These are phyloP conservation scores for Geotrypetes seraphini DNA, from an alignment of 2,797 vertebrate species.

Conservation along the genomic window DNA sequence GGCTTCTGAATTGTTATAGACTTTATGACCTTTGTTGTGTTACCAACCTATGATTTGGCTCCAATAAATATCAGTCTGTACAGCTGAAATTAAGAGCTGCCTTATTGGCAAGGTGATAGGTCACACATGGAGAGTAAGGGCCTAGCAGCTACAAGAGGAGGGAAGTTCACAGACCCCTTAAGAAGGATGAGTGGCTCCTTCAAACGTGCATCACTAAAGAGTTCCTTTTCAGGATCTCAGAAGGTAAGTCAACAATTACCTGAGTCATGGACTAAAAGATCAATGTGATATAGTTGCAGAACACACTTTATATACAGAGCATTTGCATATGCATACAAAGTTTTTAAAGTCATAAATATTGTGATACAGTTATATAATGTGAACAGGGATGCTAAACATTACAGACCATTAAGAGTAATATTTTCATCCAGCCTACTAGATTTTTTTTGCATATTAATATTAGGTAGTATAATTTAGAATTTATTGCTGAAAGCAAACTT, in stretches of 20 bases:
- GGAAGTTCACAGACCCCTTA: slow-evolving; percentile 36
- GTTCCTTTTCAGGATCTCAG: slow-evolving; percentile 79
- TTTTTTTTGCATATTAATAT: too few relatives aligned
- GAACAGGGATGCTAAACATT: too few relatives aligned
- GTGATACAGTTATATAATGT: too few relatives aligned
- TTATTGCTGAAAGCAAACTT: too few relatives aligned
- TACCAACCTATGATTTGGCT: slow-evolving; percentile 10
- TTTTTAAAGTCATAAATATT: too few relatives aligned
- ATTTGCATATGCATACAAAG: too few relatives aligned
- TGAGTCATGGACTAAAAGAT: neutral
- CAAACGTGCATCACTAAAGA: slow-evolving; percentile 80
- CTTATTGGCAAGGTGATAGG: slow-evolving; percentile 7
- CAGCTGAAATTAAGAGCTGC: slow-evolving; percentile 10
- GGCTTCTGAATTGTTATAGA: slow-evolving; percentile 5
- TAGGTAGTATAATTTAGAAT: too few relatives aligned
- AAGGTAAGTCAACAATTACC: slow-evolving; percentile 66
- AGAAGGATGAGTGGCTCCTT: slow-evolving; percentile 62
- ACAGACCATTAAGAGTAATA: too few relatives aligned
- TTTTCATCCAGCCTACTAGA: too few relatives aligned
- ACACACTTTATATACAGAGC: too few relatives aligned
- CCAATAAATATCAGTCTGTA: neutral
- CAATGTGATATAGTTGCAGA: slow-evolving; percentile 5
- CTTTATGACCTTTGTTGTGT: neutral
- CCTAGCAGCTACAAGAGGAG: slow-evolving; percentile 32
- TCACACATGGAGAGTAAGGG: slow-evolving; percentile 53